phyloP scores from a whole-genome alignment of 2,888 invertebrate genomes.

The Ectemnius cavifrons region DNA sequence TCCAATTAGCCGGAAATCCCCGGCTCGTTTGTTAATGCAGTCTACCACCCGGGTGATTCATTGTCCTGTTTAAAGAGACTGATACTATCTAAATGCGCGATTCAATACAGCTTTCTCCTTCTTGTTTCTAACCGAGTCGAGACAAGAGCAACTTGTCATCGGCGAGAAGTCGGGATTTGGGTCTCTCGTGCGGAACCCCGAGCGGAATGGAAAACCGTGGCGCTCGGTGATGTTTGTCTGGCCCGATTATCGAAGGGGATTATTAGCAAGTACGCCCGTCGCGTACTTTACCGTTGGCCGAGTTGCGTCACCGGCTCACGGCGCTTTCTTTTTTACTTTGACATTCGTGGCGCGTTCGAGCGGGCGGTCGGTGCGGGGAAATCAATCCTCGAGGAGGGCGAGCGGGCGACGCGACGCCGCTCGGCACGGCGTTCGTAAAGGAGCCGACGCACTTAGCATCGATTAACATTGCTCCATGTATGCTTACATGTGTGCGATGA shows the following conservation, averaged over 20 bases:
- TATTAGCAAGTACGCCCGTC: conserved; percentile 7
- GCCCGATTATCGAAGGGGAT: neutral
- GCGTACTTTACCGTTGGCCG: conserved; percentile 15
- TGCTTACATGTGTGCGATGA: no score
- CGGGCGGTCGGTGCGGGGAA: conserved; percentile 21
- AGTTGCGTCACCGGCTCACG: conserved; percentile 7
- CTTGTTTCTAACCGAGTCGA: neutral
- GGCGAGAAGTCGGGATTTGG: neutral
- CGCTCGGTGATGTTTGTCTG: neutral
- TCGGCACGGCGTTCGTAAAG: neutral
- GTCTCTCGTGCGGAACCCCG: neutral
- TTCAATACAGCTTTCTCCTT: no score
- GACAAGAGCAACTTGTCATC: neutral
- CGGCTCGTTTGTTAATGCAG: no score
- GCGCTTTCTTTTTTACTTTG: conserved; percentile 47
- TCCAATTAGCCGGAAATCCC: neutral
- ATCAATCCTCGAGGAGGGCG: conserved; percentile 11
- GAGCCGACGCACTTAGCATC: conserved; percentile 22
- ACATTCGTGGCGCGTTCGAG: conserved; percentile 38
- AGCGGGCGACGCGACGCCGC: neutral
- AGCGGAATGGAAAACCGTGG: neutral
- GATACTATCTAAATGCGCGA: no score
- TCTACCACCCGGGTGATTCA: no score
- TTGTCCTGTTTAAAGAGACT: no score
- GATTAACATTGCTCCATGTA: neutral